These are phyloP conservation scores for Coleophora deauratella DNA, from an alignment of 2,888 invertebrate species.

Conservation along the genomic window DNA sequence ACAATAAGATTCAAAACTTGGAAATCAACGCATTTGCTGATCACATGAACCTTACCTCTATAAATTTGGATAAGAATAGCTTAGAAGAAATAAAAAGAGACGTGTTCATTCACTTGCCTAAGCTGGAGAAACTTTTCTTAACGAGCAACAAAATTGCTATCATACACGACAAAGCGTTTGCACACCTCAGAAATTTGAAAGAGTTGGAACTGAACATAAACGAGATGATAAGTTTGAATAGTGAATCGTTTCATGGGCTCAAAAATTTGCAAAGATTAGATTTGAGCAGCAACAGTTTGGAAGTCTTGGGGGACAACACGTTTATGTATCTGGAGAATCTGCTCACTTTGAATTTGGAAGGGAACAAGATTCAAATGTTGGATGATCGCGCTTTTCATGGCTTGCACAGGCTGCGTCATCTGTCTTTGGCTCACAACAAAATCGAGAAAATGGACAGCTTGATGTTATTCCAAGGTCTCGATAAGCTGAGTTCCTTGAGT, in stretches of 20 bases:
- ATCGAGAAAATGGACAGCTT: slow-evolving; percentile 40
- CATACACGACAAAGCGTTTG: slow-evolving; percentile 89
- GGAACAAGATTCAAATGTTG: slow-evolving; percentile 61
- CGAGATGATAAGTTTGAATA: slow-evolving; percentile 80
- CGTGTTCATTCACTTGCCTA: slow-evolving; percentile 82
- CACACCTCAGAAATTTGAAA: slow-evolving; percentile 78
- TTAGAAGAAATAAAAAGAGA: slow-evolving; percentile 82
- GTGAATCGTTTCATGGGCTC: slow-evolving; percentile 84
- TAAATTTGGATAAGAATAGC: slow-evolving; percentile 81
- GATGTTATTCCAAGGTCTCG: slow-evolving; percentile 42
- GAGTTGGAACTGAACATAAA: slow-evolving; percentile 86
- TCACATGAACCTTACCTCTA: slow-evolving; percentile 75
- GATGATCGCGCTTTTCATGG: slow-evolving; percentile 60
- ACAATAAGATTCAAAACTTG: slow-evolving; percentile 78
- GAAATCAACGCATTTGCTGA: slow-evolving; percentile 79
- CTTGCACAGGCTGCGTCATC: slow-evolving; percentile 33
- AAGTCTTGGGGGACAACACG: slow-evolving; percentile 84
- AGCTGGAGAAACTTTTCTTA: slow-evolving; percentile 80
- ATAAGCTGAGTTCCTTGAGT: slow-evolving; percentile 37
- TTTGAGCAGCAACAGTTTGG: slow-evolving; percentile 80
- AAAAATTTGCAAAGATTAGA: slow-evolving; percentile 79
- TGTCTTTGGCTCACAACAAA: slow-evolving; percentile 52
- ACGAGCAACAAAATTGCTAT: slow-evolving; percentile 89
- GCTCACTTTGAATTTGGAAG: slow-evolving; percentile 44
- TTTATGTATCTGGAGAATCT: slow-evolving; percentile 66